Percentiles rank a stretch among this genome's conserved stretches.
Conservation (phyloP, 1,140 invertebrate genomes). For the Oscheius sp. region DNA sequence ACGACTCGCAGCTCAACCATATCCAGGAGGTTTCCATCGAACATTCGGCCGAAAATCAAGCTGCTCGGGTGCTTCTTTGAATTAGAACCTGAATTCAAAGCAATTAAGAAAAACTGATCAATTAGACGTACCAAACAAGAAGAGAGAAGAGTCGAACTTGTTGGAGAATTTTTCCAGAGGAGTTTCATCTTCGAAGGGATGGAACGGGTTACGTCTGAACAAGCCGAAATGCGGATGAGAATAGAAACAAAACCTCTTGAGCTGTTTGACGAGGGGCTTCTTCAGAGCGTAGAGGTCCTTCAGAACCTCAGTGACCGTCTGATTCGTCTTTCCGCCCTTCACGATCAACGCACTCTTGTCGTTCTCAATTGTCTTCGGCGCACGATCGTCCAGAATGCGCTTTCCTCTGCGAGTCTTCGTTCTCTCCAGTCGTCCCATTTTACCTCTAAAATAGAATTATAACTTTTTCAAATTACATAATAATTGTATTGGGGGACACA, state of each 20-base stretch:
- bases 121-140: constrained; percentile 74
- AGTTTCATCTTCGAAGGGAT: constrained; percentile 79
- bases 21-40: constrained; percentile 83
- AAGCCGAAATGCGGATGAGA: neutral
- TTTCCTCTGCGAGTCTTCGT: constrained; percentile 84
- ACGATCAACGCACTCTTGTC: constrained; percentile 80
- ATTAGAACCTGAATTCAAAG: constrained; percentile 57
- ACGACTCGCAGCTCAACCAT: constrained; percentile 93
- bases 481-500: no score
- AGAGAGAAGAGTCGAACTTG: constrained; percentile 83
- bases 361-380: constrained; percentile 84
- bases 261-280: constrained; percentile 62
- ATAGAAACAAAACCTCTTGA: constrained; percentile 45
- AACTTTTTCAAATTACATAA: no score
- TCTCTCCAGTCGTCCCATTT: constrained; percentile 63
- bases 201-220: constrained; percentile 74
- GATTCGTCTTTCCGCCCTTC: constrained; percentile 79
- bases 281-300: constrained; percentile 75
- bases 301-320: constrained; percentile 72
- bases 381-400: constrained; percentile 74
- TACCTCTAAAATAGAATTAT: neutral
- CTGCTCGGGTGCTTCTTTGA: constrained; percentile 90
- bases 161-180: constrained; percentile 76
- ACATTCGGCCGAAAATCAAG: constrained; percentile 80
- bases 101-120: neutral